Conservation (phyloP, 2,113 vertebrate species). For the Macquaria ambigua region DNA sequence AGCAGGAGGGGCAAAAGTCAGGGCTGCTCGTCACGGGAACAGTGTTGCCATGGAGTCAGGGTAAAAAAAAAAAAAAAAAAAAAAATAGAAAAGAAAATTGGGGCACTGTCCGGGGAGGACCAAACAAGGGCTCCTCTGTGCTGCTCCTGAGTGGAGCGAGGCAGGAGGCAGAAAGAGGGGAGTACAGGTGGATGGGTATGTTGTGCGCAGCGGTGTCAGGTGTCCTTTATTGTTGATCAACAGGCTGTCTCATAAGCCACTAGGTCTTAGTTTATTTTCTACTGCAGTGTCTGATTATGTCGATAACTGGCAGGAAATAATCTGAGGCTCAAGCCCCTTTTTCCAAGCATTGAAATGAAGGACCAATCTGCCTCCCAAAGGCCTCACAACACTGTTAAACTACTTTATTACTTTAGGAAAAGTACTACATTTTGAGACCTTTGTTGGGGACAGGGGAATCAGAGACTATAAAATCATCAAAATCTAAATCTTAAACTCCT, state of each 20-base stretch:
- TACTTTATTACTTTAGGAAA: not conserved
- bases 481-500: not conserved
- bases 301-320: slow-evolving; percentile 25
- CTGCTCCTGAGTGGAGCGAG: slow-evolving; percentile 18
- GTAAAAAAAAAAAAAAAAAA: slow-evolving; percentile 34
- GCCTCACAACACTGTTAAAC: not conserved
- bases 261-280: not conserved
- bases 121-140: slow-evolving; percentile 81
- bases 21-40: slow-evolving; percentile 67
- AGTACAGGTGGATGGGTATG: slow-evolving; percentile 69
- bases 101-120: slow-evolving; percentile 61
- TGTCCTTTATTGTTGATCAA: slow-evolving; percentile 51
- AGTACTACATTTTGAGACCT: too few relatives aligned
- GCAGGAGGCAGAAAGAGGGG: slow-evolving; percentile 21
- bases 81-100: slow-evolving; percentile 56
- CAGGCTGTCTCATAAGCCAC: not conserved
- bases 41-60: slow-evolving; percentile 80
- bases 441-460: too few relatives aligned
- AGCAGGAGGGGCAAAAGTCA: slow-evolving; percentile 78
- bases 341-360: not conserved
- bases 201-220: slow-evolving; percentile 46
- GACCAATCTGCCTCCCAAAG: not conserved
- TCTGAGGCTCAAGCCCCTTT: not conserved
- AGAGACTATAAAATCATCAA: not conserved
- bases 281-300: slow-evolving; percentile 17